Conservation (phyloP, 2,113 vertebrate species). For the Hydrolagus affinis region DNA sequence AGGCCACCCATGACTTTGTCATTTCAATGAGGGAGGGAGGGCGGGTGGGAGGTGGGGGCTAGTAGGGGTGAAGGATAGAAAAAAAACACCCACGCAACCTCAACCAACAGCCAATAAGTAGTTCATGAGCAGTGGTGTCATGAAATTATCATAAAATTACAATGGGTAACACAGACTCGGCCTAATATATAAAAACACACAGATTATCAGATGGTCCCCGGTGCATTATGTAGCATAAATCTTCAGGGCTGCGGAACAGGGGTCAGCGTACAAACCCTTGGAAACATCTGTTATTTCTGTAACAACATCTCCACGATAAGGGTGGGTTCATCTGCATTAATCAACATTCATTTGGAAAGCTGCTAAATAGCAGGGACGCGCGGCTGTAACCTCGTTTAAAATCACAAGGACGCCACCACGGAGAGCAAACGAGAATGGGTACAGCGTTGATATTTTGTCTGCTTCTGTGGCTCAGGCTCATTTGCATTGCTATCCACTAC, state of each 20-base stretch:
- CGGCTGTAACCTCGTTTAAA: not conserved
- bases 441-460: not conserved
- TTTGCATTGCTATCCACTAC: not conserved
- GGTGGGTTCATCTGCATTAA: not conserved
- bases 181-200: not conserved
- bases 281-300: constrained; percentile 5
- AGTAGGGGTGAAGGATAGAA: not conserved
- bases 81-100: not conserved
- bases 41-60: no score
- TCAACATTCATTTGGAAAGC: not conserved
- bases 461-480: not conserved
- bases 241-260: not conserved
- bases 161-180: not conserved
- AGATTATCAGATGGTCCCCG: not conserved
- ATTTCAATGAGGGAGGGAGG: no score
- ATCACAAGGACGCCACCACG: not conserved
- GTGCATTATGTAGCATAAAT: not conserved
- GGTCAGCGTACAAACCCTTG: not conserved
- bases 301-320: not conserved
- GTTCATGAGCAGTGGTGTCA: not conserved
- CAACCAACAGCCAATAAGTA: not conserved
- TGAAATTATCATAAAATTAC: not conserved
- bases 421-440: not conserved
- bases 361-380: not conserved
- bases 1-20: not conserved